Evolutionary conservation across 2,888 invertebrate genomes (phyloP), one percentile per base, ranked within the genome.

Genomic region (Caradrina clavipalpis): DNA sequence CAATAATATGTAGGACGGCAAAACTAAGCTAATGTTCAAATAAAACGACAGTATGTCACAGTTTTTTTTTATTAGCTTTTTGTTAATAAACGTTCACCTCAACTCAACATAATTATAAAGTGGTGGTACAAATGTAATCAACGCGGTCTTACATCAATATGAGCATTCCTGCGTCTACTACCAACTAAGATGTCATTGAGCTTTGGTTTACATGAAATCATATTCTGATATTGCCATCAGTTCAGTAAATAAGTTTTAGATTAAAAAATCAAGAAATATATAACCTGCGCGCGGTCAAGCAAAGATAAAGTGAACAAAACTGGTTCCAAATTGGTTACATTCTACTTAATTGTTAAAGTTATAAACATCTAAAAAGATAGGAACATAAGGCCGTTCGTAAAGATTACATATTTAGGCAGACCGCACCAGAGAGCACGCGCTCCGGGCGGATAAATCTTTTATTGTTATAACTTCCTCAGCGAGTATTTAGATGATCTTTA

Each of bases 1-100:
- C n/a, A 6, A 49, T 42, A 21, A 5, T 2, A 45, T 10, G 8
- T n/a, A 22, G 17, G 17, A 19, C 19, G 26, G n/a, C n/a, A 35
- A 19, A 19, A 17, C 8, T 26, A 31, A 47, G 21, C 42, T 22
- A 42, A 26, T 26, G 58, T 39, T 47, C 59, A 84, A 88, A 86
- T 68, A 74, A 86, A 84, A 86, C 77, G 78, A 81, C 55, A 71
- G 63, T 68, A 67, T 88, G 87, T 88, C 88, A 90, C 86, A 87
- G 85, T 89, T 90, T 87, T 75, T n/a, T 90, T 94, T 95, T 93
- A 94, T 93, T 94, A 93, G 92, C 91, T 90, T 94, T 92, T 94
- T 92, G 93, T 94, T 95, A 94, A 91, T 94, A 94, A 94, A 94
- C 87, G 87, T 89, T 93, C 92, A 93, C 88, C 89, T 89, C 86